Base-by-base conservation (phyloP, 1,140 invertebrate species). In the Tenebrio molitor region DNA sequence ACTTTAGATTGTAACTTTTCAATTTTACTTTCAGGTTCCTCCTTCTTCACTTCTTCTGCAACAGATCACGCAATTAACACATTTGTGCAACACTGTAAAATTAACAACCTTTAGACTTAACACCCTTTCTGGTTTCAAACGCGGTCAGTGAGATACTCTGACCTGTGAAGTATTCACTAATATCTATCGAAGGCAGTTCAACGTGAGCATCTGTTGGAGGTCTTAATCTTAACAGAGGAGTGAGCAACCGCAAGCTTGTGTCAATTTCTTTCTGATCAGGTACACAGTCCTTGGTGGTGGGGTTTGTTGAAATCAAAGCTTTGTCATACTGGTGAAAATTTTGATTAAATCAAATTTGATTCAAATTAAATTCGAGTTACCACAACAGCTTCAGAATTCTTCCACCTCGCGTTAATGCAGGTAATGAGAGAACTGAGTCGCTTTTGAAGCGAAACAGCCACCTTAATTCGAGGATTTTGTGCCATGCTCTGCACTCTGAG, bases 381-480 rank as follows among this genome's bases (percentile, higher is more conserved):
- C 34, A 41, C 34, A 10, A 39, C 3, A 76, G 84, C 82, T 77
- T 87, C 84, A 76, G 78, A 82, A 53, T 83, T 85, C 82, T 81
- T 87, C 92, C 95, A 98, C 76, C 93, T 89, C 73, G 88, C 87
- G 77, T 92, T 88, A 53, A 98, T 87, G 81, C 90, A 95, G 67
- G 85, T 85, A n/a, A 97, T 86, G 14, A 97, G 84, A 42, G 88
- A 88, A 6, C 89, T 86, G 1, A 97, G 84, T 14, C 91, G 87
- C 70, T 92, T 89, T 75, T 96, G 93, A 46, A 95, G 86, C 5
- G 93, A 89, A 16, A 94, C 83, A n/a, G 89, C 85, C 21, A 91
- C 87, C 21, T 90, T 87, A 2, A 95, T 86, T 71, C 95, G 87
- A n/a, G 97, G 96, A 88, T 98, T 98, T 85, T 97, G 95, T 0